A percentile compares a stretch with the other conserved stretches of the same genome.
Evolutionary conservation across 2,797 vertebrate genomes (phyloP).

Genomic region (Liasis olivaceus): DNA sequence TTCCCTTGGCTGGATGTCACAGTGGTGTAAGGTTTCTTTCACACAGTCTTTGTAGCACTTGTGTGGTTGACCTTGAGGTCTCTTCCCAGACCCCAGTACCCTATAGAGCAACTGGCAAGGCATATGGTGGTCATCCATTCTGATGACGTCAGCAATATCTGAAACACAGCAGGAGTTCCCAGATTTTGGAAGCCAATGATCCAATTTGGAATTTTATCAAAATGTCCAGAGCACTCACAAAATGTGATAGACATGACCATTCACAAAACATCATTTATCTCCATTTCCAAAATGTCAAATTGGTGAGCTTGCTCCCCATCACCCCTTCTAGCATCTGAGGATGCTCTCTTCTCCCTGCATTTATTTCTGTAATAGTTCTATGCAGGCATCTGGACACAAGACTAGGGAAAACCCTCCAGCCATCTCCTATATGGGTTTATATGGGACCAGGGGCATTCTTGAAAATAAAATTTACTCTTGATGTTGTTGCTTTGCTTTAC

Average conservation of each 20-base stretch:
- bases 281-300: background rate
- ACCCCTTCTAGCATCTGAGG: background rate
- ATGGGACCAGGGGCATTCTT: background rate
- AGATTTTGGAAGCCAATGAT: background rate
- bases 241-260: background rate
- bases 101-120: no score
- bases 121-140: no score
- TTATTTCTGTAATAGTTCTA: background rate
- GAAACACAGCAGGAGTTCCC: background rate
- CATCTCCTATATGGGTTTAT: background rate
- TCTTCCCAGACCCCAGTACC: no score
- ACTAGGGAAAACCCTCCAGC: background rate
- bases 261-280: background rate
- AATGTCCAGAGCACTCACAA: background rate
- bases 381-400: background rate
- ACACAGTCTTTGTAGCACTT: no score
- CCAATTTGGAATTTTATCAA: background rate
- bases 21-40: no score
- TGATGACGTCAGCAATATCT: background rate
- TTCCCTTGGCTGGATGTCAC: no score
- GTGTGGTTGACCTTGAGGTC: no score
- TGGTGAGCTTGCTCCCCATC: background rate
- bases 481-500: background rate
- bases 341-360: background rate
- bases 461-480: background rate